Evolutionary conservation across 2,113 vertebrate genomes (phyloP), one percentile per base, ranked within the genome.

Genomic region (Corythornis madagascariensis): DNA sequence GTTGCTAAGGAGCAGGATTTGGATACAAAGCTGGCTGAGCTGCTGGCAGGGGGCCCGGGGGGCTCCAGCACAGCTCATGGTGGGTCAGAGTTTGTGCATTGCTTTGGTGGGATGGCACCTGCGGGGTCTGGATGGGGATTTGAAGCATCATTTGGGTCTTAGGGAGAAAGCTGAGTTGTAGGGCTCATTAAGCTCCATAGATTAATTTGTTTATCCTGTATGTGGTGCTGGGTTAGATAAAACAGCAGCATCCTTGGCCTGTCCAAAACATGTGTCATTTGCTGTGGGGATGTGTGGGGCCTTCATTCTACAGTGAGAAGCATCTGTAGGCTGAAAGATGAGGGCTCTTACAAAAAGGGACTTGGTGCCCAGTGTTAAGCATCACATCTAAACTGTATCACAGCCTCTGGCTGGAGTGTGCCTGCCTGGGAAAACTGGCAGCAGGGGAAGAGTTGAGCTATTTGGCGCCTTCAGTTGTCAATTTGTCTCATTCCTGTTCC

Each of bases 1-100:
- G 95, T 97, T 97, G 94, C 96, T 94, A 96, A 80, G 96, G 92
- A 96, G 96, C 83, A 1, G 91, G 89, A 94, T 97, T 95, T 95
- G 92, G 96, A 91, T 66, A 77, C 89, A 88, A 91, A 92, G 94
- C 92, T 85, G 86, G 84, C 85, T 18, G 38, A 93, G 83, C 87
- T 77, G 38, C 29, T 66, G 86, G 83, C 72, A 2, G 91, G 85
- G 70, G 66, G 72, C 48, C 82, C 43, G 18, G 43, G 89, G 90
- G 94, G 90, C 82, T 95, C 88, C 82, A 7, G 61, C 25, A 2
- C 82, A 26, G 90, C 82, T 69, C 53, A 0, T 26, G 82, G 92
- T 2, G 0, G 50, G 29, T 22, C 47, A 21, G 83, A 31, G 35
- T 35, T 86, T 90, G 61, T 47, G 90, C 47, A 1, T 63, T 26